Evolutionary conservation across 2,888 invertebrate species (phyloP), one percentile per base, ranked within the genome.

Genomic region (Drosophila meridionalis): DNA sequence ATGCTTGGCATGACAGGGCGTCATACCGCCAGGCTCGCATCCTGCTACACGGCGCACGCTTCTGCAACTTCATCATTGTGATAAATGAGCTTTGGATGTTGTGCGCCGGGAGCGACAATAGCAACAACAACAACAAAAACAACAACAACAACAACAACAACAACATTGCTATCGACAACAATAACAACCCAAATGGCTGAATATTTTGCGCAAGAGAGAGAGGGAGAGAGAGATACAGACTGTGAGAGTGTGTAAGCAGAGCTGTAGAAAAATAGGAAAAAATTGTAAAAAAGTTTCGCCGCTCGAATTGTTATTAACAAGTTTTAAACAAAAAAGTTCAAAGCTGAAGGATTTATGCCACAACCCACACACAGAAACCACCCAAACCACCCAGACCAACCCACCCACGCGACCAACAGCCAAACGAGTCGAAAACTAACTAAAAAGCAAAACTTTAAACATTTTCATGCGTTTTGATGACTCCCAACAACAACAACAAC

Each of bases 1-100:
- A 77, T 77, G 28, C 55, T 55, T 60, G 63, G 53, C 70, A 59
- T 78, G 76, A 75, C 78, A 82, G 55, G 75, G 71, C 78, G 62
- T 63, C 71, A 67, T 62, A 61, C 60, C 53, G 62, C 36, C 58
- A 32, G 36, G 30, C 72, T 56, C 34, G 72, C 42, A 72, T 69
- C 32, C 65, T 59, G 63, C 34, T 14, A 56, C 63, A 73, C 60
- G 57, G 69, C 58, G 47, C 58, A 55, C 58, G 63, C 66, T 73
- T 62, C 68, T 76, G 83, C 76, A 85, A 82, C 83, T 82, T 85
- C 82, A 82, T 82, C 82, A 82, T 85, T 85, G 76, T 82, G 82
- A 82, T 82, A 82, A 85, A 82, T 82, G 82, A 85, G 82, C 82
- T 82, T 78, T 82, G 61, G 69, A 75, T 63, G 64, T 65, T 75